phyloP scores from a whole-genome alignment of 1,140 invertebrate genomes.

The Bombus waltoni region DNA sequence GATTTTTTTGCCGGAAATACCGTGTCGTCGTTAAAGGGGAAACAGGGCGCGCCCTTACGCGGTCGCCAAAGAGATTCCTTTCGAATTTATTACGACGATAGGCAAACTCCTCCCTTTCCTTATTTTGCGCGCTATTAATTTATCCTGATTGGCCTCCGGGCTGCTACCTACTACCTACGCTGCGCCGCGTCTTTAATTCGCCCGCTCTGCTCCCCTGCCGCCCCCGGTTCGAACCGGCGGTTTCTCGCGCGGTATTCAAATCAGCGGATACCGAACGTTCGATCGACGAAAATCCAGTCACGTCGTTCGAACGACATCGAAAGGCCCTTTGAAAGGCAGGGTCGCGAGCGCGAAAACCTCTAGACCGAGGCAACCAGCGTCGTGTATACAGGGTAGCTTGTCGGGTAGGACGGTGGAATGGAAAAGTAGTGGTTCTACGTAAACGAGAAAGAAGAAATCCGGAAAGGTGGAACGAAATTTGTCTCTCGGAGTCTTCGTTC shows the following conservation, averaged over 20 bases:
- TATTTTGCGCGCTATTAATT: conserved; percentile 17
- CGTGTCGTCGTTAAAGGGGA: neutral
- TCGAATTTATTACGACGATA: conserved; percentile 22
- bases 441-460: neutral
- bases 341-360: conserved; percentile 29
- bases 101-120: conserved; percentile 1
- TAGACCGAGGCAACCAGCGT: neutral
- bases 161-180: conserved; percentile 3
- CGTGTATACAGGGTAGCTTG: neutral
- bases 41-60: neutral
- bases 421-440: neutral
- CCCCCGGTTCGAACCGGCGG: neutral
- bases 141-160: conserved; percentile 8
- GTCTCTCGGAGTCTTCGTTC: neutral
- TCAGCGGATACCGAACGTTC: conserved; percentile 24
- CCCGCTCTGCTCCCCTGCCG: neutral
- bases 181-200: conserved; percentile 13
- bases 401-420: neutral
- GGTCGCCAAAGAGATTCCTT: neutral
- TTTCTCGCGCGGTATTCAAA: conserved; percentile 17
- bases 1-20: neutral
- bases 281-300: conserved; percentile 3
- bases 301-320: conserved; percentile 39
- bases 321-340: conserved; percentile 44
- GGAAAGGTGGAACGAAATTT: neutral